phyloP scores from a whole-genome alignment of 2,888 invertebrate genomes.

The Gisinianus flammeolus region DNA sequence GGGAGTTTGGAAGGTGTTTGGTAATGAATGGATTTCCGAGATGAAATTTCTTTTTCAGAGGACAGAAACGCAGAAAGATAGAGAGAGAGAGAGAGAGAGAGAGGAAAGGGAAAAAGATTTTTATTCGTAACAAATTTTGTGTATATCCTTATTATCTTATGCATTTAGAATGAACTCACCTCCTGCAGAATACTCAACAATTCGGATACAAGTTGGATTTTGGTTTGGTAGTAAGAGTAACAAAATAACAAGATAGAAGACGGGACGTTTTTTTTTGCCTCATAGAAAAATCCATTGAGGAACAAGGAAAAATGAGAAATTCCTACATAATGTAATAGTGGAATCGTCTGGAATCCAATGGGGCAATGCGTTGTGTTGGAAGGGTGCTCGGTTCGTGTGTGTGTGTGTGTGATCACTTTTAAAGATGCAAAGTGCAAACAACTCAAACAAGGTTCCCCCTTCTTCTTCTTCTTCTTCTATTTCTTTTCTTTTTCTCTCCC shows the following conservation, averaged over 20 bases:
- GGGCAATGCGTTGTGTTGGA: neutral
- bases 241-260: neutral
- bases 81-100: too few species aligned
- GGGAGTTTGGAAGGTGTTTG: neutral
- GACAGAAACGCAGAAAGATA: too few species aligned
- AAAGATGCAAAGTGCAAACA: neutral
- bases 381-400: neutral
- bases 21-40: neutral
- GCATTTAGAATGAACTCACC: too few species aligned
- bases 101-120: too few species aligned
- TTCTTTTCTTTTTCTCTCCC: neutral
- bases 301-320: neutral
- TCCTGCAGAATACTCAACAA: too few species aligned
- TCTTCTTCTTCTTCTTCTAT: too few species aligned
- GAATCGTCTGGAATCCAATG: neutral
- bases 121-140: too few species aligned
- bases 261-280: neutral
- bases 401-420: neutral
- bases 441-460: too few species aligned
- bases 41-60: neutral
- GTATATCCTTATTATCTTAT: too few species aligned
- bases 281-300: neutral
- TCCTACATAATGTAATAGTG: neutral
- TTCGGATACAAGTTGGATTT: too few species aligned
- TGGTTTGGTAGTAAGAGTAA: too few species aligned